phyloP scores from a whole-genome alignment of 2,797 vertebrate genomes.

The Lutjanus campechanus region DNA sequence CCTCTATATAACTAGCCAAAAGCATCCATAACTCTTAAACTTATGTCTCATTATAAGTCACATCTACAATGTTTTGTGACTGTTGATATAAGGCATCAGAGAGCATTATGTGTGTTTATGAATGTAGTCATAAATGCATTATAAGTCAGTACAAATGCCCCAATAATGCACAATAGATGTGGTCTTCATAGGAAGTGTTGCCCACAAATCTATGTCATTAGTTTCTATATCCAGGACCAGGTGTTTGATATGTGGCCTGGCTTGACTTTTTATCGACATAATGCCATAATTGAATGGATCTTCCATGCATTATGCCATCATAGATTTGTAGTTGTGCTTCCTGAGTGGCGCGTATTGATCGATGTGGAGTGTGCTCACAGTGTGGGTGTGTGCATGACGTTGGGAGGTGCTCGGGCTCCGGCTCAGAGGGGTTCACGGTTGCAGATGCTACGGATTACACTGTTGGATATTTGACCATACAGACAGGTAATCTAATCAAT shows the following conservation, averaged over 20 bases:
- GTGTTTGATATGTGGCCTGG: slow-evolving; percentile 22
- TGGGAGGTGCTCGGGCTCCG: slow-evolving; percentile 29
- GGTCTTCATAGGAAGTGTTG: too few species aligned
- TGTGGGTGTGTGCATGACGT: slow-evolving; percentile 43
- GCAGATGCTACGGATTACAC: slow-evolving; percentile 43
- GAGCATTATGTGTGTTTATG: too few species aligned
- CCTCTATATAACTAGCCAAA: too few species aligned
- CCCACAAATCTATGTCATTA: neutral
- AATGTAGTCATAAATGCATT: too few species aligned
- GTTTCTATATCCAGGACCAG: slow-evolving; percentile 11
- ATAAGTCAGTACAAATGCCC: too few species aligned
- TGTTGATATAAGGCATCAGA: too few species aligned
- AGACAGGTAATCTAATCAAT: slow-evolving; percentile 49
- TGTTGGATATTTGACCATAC: slow-evolving; percentile 45
- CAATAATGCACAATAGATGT: too few species aligned
- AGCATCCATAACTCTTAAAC: too few species aligned
- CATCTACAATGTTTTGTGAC: too few species aligned
- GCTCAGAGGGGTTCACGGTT: slow-evolving; percentile 37
- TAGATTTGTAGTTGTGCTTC: slow-evolving; percentile 33
- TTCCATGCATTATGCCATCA: slow-evolving; percentile 27
- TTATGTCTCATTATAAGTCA: too few species aligned
- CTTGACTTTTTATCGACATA: slow-evolving; percentile 10
- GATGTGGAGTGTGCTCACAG: slow-evolving; percentile 37
- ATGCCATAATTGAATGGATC: slow-evolving; percentile 48
- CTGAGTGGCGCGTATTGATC: slow-evolving; percentile 54